Percentiles rank a stretch among this genome's conserved stretches.
Conservation (phyloP, 2,888 invertebrate genomes). For the Candidula unifasciata region DNA sequence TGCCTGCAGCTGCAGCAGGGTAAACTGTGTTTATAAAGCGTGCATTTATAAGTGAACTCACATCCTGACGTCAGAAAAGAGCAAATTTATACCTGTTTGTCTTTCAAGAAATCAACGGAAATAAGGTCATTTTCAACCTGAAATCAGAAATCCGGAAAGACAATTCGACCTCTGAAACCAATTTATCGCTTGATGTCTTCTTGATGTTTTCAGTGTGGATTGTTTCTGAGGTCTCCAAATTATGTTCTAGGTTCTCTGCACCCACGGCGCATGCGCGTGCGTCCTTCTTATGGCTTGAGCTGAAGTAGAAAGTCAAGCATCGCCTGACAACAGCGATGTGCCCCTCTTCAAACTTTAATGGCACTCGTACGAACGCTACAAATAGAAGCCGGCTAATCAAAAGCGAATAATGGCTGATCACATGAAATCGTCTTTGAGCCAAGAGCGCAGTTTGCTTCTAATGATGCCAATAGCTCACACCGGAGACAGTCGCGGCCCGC, state of each 20-base stretch:
- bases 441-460: slow-evolving; percentile 55
- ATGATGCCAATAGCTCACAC: slow-evolving; percentile 57
- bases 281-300: slow-evolving; percentile 41
- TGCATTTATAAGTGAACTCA: background rate
- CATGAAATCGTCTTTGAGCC: slow-evolving; percentile 57
- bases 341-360: slow-evolving; percentile 57
- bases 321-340: slow-evolving; percentile 55
- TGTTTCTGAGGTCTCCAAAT: slow-evolving; percentile 33
- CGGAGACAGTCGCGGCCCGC: slow-evolving; percentile 52
- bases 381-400: slow-evolving; percentile 58
- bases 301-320: slow-evolving; percentile 56
- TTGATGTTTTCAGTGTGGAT: slow-evolving; percentile 23
- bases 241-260: slow-evolving; percentile 24
- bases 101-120: background rate
- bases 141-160: slow-evolving; percentile 40
- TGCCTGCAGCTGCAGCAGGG: too few relatives aligned
- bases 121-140: slow-evolving; percentile 7
- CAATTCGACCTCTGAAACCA: slow-evolving; percentile 33
- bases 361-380: slow-evolving; percentile 58
- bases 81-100: background rate
- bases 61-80: background rate
- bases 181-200: slow-evolving; percentile 44
- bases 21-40: background rate
- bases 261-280: slow-evolving; percentile 41
- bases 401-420: slow-evolving; percentile 58